A percentile compares a stretch with the other conserved stretches of the same genome.
phyloP scores from a whole-genome alignment of 1,140 invertebrate genomes.

The Elysia chlorotica region DNA sequence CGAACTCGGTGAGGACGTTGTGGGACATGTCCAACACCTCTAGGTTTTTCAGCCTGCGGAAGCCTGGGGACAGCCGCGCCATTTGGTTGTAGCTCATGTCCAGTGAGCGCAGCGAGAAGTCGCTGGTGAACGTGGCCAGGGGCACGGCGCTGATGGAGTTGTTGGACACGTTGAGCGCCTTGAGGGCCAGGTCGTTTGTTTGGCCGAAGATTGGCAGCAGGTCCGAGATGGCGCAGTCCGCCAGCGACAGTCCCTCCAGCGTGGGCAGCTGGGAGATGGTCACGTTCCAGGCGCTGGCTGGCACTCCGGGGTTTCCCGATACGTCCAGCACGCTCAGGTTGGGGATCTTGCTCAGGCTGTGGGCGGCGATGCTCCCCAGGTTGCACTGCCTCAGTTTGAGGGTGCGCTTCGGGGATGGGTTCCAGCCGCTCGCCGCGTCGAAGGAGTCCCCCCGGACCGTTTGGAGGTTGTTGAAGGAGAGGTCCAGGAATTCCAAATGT shows the following conservation, averaged over 20 bases:
- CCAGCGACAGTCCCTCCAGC: constrained; percentile 28
- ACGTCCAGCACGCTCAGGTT: constrained; percentile 37
- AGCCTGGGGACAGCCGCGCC: constrained; percentile 5
- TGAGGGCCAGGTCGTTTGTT: constrained; percentile 16
- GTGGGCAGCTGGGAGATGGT: constrained; percentile 35
- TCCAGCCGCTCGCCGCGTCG: constrained; percentile 37
- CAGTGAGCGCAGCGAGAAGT: constrained; percentile 24
- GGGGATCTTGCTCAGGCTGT: constrained; percentile 29
- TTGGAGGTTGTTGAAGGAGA: constrained; percentile 41
- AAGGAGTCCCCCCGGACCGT: constrained; percentile 35
- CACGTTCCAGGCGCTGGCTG: constrained; percentile 23
- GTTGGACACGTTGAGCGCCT: constrained; percentile 32
- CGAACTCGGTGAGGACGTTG: constrained; percentile 29
- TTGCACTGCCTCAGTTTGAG: constrained; percentile 46
- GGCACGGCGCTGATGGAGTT: constrained; percentile 33
- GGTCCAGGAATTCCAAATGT: constrained; percentile 35
- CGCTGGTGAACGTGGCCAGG: constrained; percentile 21
- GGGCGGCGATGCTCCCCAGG: constrained; percentile 33
- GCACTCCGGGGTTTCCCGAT: constrained; percentile 36
- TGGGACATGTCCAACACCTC: constrained; percentile 40
- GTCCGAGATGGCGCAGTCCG: constrained; percentile 19
- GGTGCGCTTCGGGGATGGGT: constrained; percentile 18
- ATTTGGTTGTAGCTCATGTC: constrained; percentile 36
- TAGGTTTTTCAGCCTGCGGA: constrained; percentile 30
- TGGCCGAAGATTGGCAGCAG: constrained; percentile 20